Evolutionary conservation across 1,140 invertebrate genomes (phyloP).

Genomic region (Sarcophaga bullata): DNA sequence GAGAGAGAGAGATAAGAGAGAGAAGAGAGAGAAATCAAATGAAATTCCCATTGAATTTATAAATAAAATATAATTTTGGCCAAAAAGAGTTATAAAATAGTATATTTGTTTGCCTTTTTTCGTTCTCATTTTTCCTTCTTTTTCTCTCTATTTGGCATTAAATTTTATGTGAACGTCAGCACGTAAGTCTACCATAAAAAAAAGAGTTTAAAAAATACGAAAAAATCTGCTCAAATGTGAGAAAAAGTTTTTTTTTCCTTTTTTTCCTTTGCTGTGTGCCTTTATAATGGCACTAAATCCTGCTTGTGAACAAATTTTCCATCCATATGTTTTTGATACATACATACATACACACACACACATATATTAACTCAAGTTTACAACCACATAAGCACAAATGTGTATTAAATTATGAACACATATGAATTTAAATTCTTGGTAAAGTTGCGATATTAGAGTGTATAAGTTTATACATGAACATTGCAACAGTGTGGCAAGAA

Average conservation of each 20-base stretch:
- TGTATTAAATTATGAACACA: no score
- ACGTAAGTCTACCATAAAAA: neutral
- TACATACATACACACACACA: neutral
- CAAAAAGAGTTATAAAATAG: neutral
- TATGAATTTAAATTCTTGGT: no score
- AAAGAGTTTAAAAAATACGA: neutral
- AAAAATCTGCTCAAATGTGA: neutral
- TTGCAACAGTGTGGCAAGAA: no score
- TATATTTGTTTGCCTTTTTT: neutral
- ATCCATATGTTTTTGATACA: slow-evolving; percentile 5
- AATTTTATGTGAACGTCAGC: slow-evolving; percentile 19
- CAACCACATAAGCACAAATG: no score
- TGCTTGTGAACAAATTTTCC: neutral
- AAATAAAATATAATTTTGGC: neutral
- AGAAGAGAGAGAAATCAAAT: no score
- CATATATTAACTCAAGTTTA: neutral
- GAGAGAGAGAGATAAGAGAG: no score
- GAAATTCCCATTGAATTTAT: neutral
- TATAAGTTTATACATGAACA: no score
- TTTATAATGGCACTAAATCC: neutral
- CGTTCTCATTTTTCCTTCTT: neutral
- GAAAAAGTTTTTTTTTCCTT: neutral
- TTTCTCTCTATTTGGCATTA: neutral
- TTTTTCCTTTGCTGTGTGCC: no score
- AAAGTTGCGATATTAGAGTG: no score